A percentile compares a stretch with the other conserved stretches of the same genome.
Evolutionary conservation across 2,113 vertebrate genomes (phyloP).

Genomic region (Cygnus buccinator): DNA sequence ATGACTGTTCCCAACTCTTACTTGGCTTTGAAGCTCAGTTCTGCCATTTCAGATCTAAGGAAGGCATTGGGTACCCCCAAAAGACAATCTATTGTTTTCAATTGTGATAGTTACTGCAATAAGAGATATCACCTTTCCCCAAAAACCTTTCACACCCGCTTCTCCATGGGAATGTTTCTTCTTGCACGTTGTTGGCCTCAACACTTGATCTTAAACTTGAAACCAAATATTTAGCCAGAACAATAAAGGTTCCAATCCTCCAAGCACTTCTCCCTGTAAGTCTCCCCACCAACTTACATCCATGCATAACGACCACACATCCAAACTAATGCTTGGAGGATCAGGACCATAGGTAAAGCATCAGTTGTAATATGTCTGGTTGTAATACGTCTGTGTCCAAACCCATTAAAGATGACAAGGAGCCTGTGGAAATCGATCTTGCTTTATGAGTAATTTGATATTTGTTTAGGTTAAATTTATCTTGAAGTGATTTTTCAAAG

Average conservation of each 20-base stretch:
- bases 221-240: not conserved
- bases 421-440: not conserved
- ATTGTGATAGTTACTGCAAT: not conserved
- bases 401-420: not conserved
- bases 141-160: not conserved
- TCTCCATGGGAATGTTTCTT: constrained; percentile 4
- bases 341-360: constrained; percentile 8
- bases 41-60: constrained; percentile 37
- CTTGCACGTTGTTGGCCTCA: not conserved
- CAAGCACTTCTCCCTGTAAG: not conserved
- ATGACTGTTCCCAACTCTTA: constrained; percentile 27
- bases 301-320: not conserved
- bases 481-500: constrained; percentile 29
- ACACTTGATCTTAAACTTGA: not conserved
- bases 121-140: constrained; percentile 48
- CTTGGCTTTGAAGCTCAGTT: constrained; percentile 51
- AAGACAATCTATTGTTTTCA: not conserved
- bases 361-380: not conserved
- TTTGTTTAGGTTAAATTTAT: constrained; percentile 24
- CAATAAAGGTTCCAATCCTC: not conserved
- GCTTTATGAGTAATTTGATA: not conserved
- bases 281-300: not conserved
- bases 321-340: not conserved
- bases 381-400: not conserved
- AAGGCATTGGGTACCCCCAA: not conserved